phyloP scores from a whole-genome alignment of 2,888 invertebrate genomes.

The Antheraea assamensis region DNA sequence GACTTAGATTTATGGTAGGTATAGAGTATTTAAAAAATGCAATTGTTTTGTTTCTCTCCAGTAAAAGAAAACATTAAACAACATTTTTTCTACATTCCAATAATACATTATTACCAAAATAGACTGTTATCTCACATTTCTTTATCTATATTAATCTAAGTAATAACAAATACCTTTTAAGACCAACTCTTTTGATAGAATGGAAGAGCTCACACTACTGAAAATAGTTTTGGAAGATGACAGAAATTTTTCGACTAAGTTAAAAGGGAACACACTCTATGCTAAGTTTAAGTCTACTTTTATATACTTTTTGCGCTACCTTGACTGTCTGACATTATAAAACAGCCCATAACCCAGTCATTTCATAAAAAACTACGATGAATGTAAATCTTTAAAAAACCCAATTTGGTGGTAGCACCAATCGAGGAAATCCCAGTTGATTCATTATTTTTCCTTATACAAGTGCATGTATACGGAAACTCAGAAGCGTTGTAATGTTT shows the following conservation, averaged over 20 bases:
- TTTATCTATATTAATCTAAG: no score
- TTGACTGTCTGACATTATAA: not conserved
- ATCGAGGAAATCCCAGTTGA: constrained; percentile 10
- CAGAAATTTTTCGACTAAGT: no score
- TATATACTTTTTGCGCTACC: no score
- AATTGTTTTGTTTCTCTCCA: not conserved
- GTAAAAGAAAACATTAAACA: not conserved
- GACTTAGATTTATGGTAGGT: no score
- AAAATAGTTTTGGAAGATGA: no score
- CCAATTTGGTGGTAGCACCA: not conserved
- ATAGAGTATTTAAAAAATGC: not conserved
- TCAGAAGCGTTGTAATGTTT: not conserved
- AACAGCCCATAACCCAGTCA: not conserved
- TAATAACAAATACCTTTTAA: no score
- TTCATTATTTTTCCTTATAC: constrained; percentile 9
- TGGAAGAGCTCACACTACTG: no score
- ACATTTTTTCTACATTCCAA: not conserved
- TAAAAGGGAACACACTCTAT: no score
- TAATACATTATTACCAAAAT: not conserved
- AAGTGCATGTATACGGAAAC: constrained; percentile 1
- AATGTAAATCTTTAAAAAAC: not conserved
- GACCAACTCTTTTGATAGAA: no score
- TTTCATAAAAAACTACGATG: not conserved
- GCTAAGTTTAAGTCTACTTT: no score
- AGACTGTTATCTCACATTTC: no score